These are phyloP conservation scores for Caenorhabditis plicata DNA, from an alignment of 2,888 invertebrate species.

Conservation along the genomic window DNA sequence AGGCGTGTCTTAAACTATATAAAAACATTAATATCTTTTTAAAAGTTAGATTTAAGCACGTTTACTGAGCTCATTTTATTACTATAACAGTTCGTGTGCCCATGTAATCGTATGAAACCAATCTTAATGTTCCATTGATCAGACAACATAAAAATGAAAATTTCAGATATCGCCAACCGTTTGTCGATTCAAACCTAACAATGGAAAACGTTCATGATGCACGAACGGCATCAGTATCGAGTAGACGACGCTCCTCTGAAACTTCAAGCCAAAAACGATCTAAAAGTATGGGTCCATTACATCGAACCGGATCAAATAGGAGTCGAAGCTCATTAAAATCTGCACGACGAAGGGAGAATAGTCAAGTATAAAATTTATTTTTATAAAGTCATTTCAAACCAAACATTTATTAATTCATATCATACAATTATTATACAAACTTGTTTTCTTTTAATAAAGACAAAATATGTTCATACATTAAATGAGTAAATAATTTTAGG, in stretches of 20 bases:
- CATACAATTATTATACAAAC: too few relatives aligned
- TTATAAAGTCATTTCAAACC: too few relatives aligned
- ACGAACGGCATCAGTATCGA: constrained; percentile 25
- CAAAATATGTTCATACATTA: too few relatives aligned
- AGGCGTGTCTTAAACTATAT: too few relatives aligned
- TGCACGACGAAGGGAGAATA: constrained; percentile 43
- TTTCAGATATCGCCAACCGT: constrained; percentile 33
- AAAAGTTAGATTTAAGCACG: too few relatives aligned
- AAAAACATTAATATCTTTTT: too few relatives aligned
- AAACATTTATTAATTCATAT: too few relatives aligned
- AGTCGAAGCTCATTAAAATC: constrained; percentile 30
- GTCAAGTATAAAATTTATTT: constrained; percentile 46
- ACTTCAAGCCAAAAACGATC: constrained; percentile 37
- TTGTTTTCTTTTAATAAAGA: too few relatives aligned
- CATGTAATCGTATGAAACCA: too few relatives aligned
- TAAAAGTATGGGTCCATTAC: constrained; percentile 48
- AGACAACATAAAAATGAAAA: background rate
- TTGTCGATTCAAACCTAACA: constrained; percentile 31
- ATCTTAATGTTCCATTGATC: background rate
- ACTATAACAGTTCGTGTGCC: too few relatives aligned
- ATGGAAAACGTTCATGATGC: constrained; percentile 32
- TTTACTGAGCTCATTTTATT: too few relatives aligned
- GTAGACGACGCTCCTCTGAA: constrained; percentile 33
- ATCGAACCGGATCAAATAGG: constrained; percentile 36
- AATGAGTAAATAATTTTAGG: too few relatives aligned